Percentiles rank a stretch among this genome's conserved stretches.
Evolutionary conservation across 1,140 invertebrate species (phyloP).

Genomic region (Adelges cooleyi): DNA sequence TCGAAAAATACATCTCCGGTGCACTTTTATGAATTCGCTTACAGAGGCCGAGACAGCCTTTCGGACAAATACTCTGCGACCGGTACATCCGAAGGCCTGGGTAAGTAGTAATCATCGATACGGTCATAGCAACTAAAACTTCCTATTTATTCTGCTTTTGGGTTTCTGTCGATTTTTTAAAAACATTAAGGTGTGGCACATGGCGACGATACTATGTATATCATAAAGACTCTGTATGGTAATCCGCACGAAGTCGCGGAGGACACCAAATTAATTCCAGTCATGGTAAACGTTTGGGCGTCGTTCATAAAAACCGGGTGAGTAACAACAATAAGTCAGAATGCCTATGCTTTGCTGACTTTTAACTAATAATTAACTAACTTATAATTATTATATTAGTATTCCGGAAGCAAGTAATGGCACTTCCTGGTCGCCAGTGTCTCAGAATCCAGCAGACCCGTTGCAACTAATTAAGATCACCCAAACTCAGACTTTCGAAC

Average conservation of each 20-base stretch:
- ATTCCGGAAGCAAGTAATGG: background rate
- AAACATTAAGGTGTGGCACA: slow-evolving; percentile 29
- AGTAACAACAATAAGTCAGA: too few species aligned
- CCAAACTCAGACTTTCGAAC: background rate
- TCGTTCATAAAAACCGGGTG: slow-evolving; percentile 31
- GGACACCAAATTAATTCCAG: slow-evolving; percentile 29
- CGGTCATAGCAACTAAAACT: too few species aligned
- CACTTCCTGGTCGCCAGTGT: background rate
- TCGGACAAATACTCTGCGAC: slow-evolving; percentile 36
- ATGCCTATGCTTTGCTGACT: too few species aligned
- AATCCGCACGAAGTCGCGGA: slow-evolving; percentile 27
- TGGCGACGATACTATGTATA: slow-evolving; percentile 31
- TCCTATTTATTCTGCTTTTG: too few species aligned
- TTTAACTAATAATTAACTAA: too few species aligned
- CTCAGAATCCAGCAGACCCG: background rate
- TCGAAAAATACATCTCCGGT: slow-evolving; percentile 43
- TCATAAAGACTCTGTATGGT: slow-evolving; percentile 26
- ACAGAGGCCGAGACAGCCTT: slow-evolving; percentile 43
- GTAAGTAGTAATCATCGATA: slow-evolving; percentile 36
- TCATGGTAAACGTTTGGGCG: slow-evolving; percentile 31
- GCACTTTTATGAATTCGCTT: slow-evolving; percentile 48
- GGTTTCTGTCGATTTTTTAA: background rate
- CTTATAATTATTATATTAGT: background rate
- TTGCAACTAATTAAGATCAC: slow-evolving; percentile 7
- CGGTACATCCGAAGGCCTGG: slow-evolving; percentile 41